phyloP scores from a whole-genome alignment of 1,140 invertebrate genomes.

The Leptinotarsa texana region DNA sequence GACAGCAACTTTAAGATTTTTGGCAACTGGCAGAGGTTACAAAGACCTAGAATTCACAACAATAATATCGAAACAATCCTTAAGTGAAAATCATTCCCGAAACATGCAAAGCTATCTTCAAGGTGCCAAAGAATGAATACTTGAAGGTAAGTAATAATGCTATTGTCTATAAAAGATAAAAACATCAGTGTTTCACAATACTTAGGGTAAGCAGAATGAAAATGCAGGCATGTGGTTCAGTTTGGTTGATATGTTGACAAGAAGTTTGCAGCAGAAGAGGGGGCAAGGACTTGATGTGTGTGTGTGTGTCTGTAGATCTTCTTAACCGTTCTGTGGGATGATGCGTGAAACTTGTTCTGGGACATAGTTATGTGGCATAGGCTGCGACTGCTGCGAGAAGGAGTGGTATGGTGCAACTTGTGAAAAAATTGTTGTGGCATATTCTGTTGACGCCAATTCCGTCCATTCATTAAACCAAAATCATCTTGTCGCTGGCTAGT shows the following conservation, averaged over 20 bases:
- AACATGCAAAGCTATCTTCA: not conserved
- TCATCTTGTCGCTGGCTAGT: not conserved
- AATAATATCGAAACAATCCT: not conserved
- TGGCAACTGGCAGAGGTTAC: no score
- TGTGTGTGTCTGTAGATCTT: no score
- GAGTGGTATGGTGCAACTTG: no score
- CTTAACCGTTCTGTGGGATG: no score
- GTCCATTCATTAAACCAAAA: not conserved
- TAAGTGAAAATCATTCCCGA: not conserved
- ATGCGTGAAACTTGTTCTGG: no score
- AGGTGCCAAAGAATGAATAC: not conserved
- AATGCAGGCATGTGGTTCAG: not conserved
- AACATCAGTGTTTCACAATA: not conserved
- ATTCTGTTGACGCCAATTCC: constrained; percentile 8
- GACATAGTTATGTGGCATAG: no score
- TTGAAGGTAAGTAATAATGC: constrained; percentile 1
- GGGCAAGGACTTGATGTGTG: not conserved
- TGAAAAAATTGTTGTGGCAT: not conserved
- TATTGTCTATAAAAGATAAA: not conserved
- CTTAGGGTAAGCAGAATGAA: not conserved
- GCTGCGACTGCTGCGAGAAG: no score
- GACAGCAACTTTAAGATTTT: no score
- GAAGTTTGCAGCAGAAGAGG: not conserved
- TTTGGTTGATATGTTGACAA: not conserved
- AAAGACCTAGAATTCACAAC: no score